These are phyloP conservation scores for Crenuchus spilurus DNA, from an alignment of 2,797 vertebrate species.

Conservation along the genomic window DNA sequence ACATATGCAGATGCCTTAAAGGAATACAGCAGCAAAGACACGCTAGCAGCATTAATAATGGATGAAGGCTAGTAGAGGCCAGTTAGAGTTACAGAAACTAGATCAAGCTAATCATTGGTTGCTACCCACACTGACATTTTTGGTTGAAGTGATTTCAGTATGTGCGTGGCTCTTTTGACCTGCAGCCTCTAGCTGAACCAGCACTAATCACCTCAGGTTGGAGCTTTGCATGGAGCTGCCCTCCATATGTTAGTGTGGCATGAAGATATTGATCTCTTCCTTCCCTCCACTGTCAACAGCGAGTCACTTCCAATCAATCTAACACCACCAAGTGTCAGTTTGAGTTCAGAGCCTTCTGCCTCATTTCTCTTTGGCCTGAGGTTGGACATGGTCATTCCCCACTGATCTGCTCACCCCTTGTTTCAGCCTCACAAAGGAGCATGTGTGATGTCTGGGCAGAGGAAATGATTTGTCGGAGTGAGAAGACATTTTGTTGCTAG, in stretches of 20 bases:
- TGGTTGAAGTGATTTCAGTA: neutral
- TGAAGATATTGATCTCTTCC: conserved; percentile 65
- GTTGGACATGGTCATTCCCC: conserved; percentile 1
- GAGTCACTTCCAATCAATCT: conserved; percentile 71
- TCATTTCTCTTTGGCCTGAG: conserved; percentile 17
- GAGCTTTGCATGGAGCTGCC: conserved; percentile 43
- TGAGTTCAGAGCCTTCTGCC: conserved; percentile 26
- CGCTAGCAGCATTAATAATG: neutral
- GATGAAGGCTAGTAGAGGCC: neutral
- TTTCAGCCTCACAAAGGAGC: neutral
- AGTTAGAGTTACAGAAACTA: neutral
- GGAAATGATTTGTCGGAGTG: conserved; percentile 24
- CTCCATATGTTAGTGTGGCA: conserved; percentile 47
- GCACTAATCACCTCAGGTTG: conserved; percentile 50
- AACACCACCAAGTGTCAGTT: conserved; percentile 59
- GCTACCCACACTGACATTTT: conserved; percentile 7
- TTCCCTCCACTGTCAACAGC: conserved; percentile 64
- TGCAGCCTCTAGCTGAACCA: conserved; percentile 46
- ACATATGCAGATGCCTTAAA: neutral
- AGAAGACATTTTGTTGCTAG: conserved; percentile 36
- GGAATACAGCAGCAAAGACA: neutral
- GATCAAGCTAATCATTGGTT: neutral
- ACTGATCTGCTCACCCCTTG: neutral
- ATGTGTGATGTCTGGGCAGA: neutral
- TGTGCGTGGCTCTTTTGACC: neutral